phyloP scores from a whole-genome alignment of 2,113 vertebrate genomes.

The Cyanocitta stelleri region DNA sequence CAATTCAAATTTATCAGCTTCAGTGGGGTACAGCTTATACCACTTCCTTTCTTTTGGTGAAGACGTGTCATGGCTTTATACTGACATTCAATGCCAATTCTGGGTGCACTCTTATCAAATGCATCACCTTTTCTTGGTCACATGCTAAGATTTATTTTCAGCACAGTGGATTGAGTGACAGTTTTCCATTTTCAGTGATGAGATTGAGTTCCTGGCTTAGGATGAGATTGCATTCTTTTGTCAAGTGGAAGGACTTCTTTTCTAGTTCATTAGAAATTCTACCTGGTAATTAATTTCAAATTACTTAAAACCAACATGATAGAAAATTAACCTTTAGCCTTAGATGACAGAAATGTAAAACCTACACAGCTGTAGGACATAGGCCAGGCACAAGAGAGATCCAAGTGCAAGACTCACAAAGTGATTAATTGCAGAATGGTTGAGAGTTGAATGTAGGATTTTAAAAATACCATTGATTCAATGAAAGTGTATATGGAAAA shows the following conservation, averaged over 20 bases:
- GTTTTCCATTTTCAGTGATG: not conserved
- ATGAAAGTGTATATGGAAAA: not conserved
- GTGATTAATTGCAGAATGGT: not conserved
- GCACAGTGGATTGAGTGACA: not conserved
- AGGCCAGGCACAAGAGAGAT: not conserved
- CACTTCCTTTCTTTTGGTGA: not conserved
- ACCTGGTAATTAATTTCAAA: not conserved
- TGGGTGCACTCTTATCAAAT: not conserved
- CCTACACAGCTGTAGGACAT: not conserved
- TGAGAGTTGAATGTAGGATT: not conserved
- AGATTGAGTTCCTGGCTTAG: not conserved
- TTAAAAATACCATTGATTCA: not conserved
- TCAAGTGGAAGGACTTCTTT: not conserved
- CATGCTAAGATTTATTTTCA: not conserved
- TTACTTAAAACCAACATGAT: not conserved
- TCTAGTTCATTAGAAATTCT: not conserved
- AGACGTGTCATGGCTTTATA: not conserved
- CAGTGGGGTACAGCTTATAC: not conserved
- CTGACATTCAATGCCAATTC: not conserved
- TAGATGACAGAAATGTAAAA: not conserved
- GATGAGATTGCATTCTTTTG: not conserved
- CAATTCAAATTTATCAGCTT: not conserved
- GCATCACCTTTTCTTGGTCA: not conserved
- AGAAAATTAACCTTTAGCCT: not conserved
- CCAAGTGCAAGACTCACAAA: not conserved